Base-by-base conservation (phyloP, 2,888 invertebrate species). In the Neoitamus cyanurus region DNA sequence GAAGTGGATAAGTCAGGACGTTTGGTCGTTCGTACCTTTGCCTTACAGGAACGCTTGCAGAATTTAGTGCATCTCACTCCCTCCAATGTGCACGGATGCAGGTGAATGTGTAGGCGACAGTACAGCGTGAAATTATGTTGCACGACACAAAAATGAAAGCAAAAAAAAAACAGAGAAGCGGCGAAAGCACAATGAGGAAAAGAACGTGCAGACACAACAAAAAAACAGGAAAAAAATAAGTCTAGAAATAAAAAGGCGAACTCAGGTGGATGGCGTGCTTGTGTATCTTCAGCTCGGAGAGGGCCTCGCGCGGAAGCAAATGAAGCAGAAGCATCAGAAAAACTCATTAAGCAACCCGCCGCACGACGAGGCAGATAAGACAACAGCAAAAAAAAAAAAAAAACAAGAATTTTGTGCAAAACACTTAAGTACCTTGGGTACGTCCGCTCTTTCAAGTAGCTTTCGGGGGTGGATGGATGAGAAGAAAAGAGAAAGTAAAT, bases 381-480 rank as follows among this genome's bases (percentile, higher is more conserved):
- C n/a, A 34, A 34, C 4, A 34, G 34, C 7, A 34, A 7, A 34
- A 34, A 34, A 34, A 34, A 34, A 58, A 58, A 20, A 58, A 58
- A 58, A 58, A 5, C 25, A 58, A 68, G 15, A 48, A 31, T 58
- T 48, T 58, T 58, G 11, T 80, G 15, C 20, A 75, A 48, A 30
- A 58, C 20, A 46, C 80, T 68, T 80, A 58, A 80, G 36, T 96
- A 96, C 96, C 97, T 97, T 94, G 96, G 96, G 92, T 96, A 97
- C 88, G 97, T 97, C 96, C 97, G 94, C 94, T 96, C 96, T 94
- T 95, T 95, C 92, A 96, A 96, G 93, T 96, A 96, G 96, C 97
- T 96, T 87, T 85, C 85, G 25, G 4, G 58, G 20, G 58, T 58
- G 48, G 15, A 28, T 70, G 77, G 28, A 84, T 84, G 68, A 58